Base-by-base conservation (phyloP, 2,113 vertebrate species). In the Tinamus guttatus region DNA sequence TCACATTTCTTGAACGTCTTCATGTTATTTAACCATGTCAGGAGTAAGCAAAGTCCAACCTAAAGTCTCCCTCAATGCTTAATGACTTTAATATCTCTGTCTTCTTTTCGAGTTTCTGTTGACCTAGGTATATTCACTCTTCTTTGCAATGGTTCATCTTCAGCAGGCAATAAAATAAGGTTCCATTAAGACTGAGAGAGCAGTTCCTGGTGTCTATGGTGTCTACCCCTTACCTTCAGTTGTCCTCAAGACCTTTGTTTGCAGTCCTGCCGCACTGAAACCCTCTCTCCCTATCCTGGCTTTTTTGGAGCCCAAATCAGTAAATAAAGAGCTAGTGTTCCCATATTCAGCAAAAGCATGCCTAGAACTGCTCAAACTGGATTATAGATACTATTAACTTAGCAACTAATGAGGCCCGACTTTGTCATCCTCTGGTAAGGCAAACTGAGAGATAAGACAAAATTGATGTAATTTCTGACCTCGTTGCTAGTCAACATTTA, bases 61-160 rank as follows among this genome's bases (percentile, higher is more conserved):
- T 69, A 63, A 85, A 89, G 30, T 77, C 47, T 85, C 27, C 19
- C 24, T 68, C 43, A 83, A 54, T 81, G 18, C 13, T 65, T 77
- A 67, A n/a, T 40, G 36, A 54, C 36, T 81, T 5, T n/a, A 32
- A 6, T 71, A 43, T 78, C 13, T 64, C 21, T 58, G 14, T 76
- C 41, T 63, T 85, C 13, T 69, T 89, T 69, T 83, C 54, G 45
- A 80, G 36, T 90, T 95, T 85, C 54, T 77, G 76, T 83, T 86
- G 52, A 83, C 28, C 40, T 83, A 32, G 5, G 28, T 74, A 19
- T 67, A 62, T 69, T 77, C 20, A 30, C 11, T 77, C 18, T 74
- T 62, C 59, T 18, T 86, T 9, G 1, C 27, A 34, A 60, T 20
- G 5, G 73, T 85, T 94, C 81, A 62, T 4, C 84, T 52, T 85